phyloP scores from a whole-genome alignment of 2,797 vertebrate genomes.

The Ficedula albicollis region DNA sequence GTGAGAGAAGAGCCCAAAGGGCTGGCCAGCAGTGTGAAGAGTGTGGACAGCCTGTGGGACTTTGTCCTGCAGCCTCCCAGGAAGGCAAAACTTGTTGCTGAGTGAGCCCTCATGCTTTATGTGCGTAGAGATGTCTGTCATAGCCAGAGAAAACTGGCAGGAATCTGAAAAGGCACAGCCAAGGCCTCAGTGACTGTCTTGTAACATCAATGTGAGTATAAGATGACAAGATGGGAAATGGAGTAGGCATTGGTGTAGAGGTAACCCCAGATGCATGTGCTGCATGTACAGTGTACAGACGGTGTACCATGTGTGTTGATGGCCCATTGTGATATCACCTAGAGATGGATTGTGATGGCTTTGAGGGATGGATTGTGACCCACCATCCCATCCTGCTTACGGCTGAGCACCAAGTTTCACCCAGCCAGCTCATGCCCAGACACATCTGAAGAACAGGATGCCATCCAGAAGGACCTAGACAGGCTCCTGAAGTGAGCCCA shows the following conservation, averaged over 20 bases:
- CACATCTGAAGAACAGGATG: not conserved
- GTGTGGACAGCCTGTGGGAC: not conserved
- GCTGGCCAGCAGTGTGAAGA: not conserved
- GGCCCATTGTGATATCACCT: not conserved
- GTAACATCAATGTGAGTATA: not conserved
- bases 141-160: not conserved
- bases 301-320: not conserved
- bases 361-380: not conserved
- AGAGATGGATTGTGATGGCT: not conserved
- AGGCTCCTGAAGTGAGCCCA: not conserved
- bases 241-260: accelerated
- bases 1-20: accelerated
- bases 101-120: not conserved
- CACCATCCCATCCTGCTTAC: not conserved
- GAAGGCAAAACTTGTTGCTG: not conserved
- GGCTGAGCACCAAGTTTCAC: not conserved
- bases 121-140: not conserved
- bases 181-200: not conserved
- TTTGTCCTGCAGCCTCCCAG: not conserved
- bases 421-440: not conserved
- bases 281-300: no score
- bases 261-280: not conserved
- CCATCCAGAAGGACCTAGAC: not conserved
- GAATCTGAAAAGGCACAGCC: not conserved
- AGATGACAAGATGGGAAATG: no score